Evolutionary conservation across 2,113 vertebrate genomes (phyloP), one percentile per base, ranked within the genome.

Genomic region (Thamnophis sirtalis): DNA sequence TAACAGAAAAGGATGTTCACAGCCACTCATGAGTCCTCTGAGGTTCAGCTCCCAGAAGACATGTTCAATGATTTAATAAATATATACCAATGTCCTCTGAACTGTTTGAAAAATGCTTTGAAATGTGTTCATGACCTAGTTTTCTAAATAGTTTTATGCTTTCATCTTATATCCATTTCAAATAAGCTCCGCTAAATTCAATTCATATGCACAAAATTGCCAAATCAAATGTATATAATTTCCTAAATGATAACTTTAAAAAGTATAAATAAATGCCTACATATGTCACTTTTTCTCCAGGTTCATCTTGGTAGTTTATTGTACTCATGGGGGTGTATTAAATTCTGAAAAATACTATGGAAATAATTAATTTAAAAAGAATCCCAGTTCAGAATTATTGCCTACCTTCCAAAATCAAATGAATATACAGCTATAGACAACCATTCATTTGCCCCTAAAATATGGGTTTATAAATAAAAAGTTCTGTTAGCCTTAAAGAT

Each of bases 331-430:
- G 24, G 53, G 54, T 54, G 13, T 91, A 54, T 88, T 10, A 91
- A 28, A 53, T 68, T 19, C 38, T 68, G 86, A 43, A 91, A 80
- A 26, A 9, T 33, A 43, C 33, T 80, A 33, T 3, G 4, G 33
- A 53, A 24, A 68, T 87, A 54, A 28, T 48, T 51, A 68, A 89
- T 89, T 50, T 50, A 56, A 88, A 88, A 33, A 53, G 55, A 48
- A 88, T 1, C 15, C 22, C 21, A 88, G 43, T 38, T 80, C 33
- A 80, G 22, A 86, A 60, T 94, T 95, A 92, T 87, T 95, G 95
- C 92, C 88, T 93, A 10, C 96, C 93, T 96, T 96, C 91, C 93
- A 97, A 94, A 89, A 94, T 96, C 58, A 95, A 96, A 95, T 96
- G 93, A 38, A 97, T 91, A 92, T 9, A 63, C 93, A 85, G 33